A percentile compares a stretch with the other conserved stretches of the same genome.
phyloP scores from a whole-genome alignment of 2,797 vertebrate genomes.

The Brachyrhaphis roseni region DNA sequence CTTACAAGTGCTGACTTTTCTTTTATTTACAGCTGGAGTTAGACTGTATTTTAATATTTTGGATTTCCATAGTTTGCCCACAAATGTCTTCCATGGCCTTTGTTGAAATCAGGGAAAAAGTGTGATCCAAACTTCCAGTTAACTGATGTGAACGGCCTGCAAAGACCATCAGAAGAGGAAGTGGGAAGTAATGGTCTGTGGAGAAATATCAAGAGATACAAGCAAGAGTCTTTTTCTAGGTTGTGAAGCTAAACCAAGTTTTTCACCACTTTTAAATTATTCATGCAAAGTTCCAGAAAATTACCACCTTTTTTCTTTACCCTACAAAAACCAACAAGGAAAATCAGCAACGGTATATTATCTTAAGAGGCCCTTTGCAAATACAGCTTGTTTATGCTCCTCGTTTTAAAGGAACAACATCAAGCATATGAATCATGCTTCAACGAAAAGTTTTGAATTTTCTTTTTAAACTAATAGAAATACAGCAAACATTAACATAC shows the following conservation, averaged over 20 bases:
- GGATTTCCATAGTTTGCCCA: conserved; percentile 18
- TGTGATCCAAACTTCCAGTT: background rate
- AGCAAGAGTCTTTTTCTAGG: background rate
- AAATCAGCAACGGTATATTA: background rate
- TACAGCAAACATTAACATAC: background rate
- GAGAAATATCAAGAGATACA: too few relatives aligned
- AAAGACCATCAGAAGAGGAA: background rate
- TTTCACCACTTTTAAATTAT: background rate
- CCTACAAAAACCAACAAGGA: background rate
- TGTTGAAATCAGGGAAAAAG: background rate
- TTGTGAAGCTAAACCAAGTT: background rate
- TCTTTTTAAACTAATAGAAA: background rate
- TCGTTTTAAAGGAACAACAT: background rate
- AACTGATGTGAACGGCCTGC: background rate
- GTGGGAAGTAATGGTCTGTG: background rate
- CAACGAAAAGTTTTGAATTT: background rate
- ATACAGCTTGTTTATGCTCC: background rate
- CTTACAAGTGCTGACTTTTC: conserved; percentile 29
- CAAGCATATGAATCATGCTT: background rate
- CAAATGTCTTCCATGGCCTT: conserved; percentile 18
- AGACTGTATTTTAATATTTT: conserved; percentile 12
- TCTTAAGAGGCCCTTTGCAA: background rate
- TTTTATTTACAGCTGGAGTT: conserved; percentile 17
- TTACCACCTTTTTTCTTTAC: background rate
- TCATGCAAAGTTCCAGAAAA: background rate